These are phyloP conservation scores for Paragorgia papillata DNA, from an alignment of 92 coral and sea anemone species.

Conservation along the genomic window DNA sequence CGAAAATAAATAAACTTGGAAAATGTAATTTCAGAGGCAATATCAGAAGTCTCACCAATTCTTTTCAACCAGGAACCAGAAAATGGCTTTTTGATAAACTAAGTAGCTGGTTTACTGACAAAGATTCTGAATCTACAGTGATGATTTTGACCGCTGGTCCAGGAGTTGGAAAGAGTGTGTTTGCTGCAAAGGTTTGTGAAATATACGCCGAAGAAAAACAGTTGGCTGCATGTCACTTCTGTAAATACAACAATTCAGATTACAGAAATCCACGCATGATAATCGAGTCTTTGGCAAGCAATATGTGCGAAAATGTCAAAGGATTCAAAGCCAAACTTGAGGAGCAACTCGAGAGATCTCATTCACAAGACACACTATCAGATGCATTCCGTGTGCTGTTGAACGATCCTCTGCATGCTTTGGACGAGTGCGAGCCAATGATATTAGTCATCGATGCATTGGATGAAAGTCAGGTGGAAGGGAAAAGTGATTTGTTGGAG, in stretches of 20 bases:
- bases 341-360: not conserved
- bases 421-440: slow-evolving; percentile 1
- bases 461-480: slow-evolving; percentile 35
- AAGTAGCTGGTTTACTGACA: slow-evolving; percentile 13
- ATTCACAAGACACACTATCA: slow-evolving; percentile 1
- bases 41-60: slow-evolving; percentile 22
- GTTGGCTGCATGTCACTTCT: slow-evolving; percentile 44
- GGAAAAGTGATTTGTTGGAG: slow-evolving; percentile 42
- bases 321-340: slow-evolving; percentile 11
- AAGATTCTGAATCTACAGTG: slow-evolving; percentile 8
- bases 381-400: slow-evolving; percentile 29
- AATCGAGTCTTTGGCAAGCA: slow-evolving; percentile 48
- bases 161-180: slow-evolving; percentile 49
- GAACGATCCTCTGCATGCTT: slow-evolving; percentile 19
- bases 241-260: slow-evolving; percentile 37
- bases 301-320: slow-evolving; percentile 26
- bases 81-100: slow-evolving; percentile 33
- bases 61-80: slow-evolving; percentile 37
- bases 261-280: slow-evolving; percentile 25
- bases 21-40: slow-evolving; percentile 38
- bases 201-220: not conserved
- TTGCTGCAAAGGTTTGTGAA: slow-evolving; percentile 40
- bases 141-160: slow-evolving; percentile 39
- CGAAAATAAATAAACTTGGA: not conserved
- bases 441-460: slow-evolving; percentile 50